These are phyloP conservation scores for Okamejei kenojei DNA, from an alignment of 2,797 vertebrate species.

Conservation along the genomic window DNA sequence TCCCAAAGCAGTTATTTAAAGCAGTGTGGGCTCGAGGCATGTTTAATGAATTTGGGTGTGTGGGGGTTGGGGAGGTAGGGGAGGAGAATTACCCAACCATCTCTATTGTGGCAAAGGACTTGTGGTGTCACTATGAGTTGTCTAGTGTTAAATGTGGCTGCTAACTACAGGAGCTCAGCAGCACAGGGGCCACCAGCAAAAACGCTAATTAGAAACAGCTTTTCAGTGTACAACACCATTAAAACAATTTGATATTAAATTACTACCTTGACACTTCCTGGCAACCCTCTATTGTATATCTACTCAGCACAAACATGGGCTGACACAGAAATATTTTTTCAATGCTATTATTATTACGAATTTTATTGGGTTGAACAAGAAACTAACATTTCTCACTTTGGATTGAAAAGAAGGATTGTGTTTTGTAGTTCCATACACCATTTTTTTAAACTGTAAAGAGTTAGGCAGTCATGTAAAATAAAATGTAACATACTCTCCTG, in stretches of 20 bases:
- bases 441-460: not conserved
- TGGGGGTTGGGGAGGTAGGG: too few species aligned
- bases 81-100: not conserved
- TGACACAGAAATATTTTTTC: not conserved
- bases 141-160: too few species aligned
- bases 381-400: not conserved
- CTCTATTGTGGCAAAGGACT: not conserved
- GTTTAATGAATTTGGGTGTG: not conserved
- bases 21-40: not conserved
- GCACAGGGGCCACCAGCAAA: not conserved
- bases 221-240: not conserved
- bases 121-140: not conserved
- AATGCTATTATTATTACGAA: not conserved
- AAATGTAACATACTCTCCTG: not conserved
- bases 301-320: too few species aligned
- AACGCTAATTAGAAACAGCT: not conserved
- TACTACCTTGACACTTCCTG: not conserved
- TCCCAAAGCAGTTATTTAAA: not conserved
- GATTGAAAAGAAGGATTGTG: not conserved
- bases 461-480: not conserved
- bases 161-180: not conserved
- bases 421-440: not conserved
- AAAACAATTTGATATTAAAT: not conserved
- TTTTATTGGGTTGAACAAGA: not conserved
- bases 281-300: not conserved